Percentiles rank a stretch among this genome's conserved stretches.
These are phyloP conservation scores for Pelecanus crispus DNA, from an alignment of 2,113 vertebrate species.

Conservation along the genomic window DNA sequence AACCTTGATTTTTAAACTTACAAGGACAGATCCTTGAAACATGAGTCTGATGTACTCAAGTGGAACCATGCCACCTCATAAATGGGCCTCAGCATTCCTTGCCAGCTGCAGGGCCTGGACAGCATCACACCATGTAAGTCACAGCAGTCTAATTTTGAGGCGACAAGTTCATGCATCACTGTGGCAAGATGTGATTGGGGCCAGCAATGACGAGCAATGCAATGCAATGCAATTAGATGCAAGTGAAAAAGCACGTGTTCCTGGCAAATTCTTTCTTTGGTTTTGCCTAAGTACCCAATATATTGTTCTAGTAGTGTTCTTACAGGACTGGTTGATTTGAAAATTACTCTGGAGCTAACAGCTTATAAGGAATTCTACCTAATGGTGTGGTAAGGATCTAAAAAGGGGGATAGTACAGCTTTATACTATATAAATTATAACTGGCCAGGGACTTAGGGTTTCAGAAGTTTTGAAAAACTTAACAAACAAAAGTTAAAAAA, in stretches of 20 bases:
- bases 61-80: background rate
- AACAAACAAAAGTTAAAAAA: background rate
- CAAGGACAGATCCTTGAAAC: background rate
- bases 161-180: background rate
- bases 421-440: background rate
- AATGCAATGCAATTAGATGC: background rate
- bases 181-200: background rate
- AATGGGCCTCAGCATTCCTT: background rate
- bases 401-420: background rate
- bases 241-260: background rate
- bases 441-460: background rate
- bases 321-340: background rate
- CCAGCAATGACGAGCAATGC: background rate
- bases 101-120: background rate
- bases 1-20: background rate
- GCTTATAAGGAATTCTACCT: background rate
- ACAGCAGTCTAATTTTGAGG: background rate
- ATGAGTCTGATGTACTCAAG: background rate
- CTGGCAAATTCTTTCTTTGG: background rate
- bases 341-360: background rate
- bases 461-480: background rate
- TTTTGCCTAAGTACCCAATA: background rate
- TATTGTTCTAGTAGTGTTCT: background rate
- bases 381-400: background rate
- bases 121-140: background rate